phyloP scores from a whole-genome alignment of 1,140 invertebrate species.

The Pseudomyrmex sp. region DNA sequence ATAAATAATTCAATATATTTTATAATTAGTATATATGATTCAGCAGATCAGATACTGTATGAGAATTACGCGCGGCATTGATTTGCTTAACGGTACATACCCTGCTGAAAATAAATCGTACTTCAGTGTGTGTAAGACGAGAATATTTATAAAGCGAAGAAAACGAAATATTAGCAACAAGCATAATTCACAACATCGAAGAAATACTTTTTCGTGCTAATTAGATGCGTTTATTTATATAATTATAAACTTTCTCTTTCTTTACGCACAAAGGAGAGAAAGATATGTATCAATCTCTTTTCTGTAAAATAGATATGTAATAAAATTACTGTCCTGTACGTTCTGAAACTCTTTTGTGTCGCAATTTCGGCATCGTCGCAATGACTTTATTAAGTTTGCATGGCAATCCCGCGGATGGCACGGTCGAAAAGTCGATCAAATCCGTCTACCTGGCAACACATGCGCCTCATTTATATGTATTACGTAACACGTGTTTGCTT shows the following conservation, averaged over 20 bases:
- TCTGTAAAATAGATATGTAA: neutral
- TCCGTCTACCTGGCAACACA: neutral
- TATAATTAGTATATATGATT: slow-evolving; percentile 24
- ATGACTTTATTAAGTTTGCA: slow-evolving; percentile 1
- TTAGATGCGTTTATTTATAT: neutral
- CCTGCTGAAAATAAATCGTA: neutral
- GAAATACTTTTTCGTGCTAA: neutral
- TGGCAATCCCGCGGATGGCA: neutral
- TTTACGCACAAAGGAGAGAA: no score
- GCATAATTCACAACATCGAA: neutral
- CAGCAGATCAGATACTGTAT: neutral
- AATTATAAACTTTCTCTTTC: neutral
- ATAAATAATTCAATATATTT: slow-evolving; percentile 22
- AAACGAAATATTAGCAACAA: neutral
- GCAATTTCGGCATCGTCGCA: neutral
- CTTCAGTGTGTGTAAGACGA: neutral
- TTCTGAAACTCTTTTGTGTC: neutral
- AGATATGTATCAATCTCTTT: no score
- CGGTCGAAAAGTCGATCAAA: neutral
- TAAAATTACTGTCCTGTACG: neutral
- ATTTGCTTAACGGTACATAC: slow-evolving; percentile 3
- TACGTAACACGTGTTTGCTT: neutral
- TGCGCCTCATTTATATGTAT: slow-evolving; percentile 19
- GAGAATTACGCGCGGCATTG: neutral
- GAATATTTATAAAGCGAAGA: slow-evolving; percentile 24